Evolutionary conservation across 2,797 vertebrate genomes (phyloP).

Genomic region (Enoplosus armatus): DNA sequence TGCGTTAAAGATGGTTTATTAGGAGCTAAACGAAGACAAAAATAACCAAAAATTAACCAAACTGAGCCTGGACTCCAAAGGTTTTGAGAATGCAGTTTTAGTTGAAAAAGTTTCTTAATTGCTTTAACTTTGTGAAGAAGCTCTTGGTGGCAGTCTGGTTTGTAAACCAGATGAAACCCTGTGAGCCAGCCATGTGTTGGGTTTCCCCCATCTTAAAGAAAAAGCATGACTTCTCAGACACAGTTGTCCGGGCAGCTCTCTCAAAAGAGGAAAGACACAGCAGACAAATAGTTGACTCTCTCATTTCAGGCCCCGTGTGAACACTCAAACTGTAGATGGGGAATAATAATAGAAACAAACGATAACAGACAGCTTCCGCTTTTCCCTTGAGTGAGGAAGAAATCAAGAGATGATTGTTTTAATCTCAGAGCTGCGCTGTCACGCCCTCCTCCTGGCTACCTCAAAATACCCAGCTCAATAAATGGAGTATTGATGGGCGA

Average conservation of each 20-base stretch:
- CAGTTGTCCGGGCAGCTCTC: conserved; percentile 13
- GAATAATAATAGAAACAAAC: conserved; percentile 78
- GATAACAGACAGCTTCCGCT: conserved; percentile 75
- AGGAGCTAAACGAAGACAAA: background rate
- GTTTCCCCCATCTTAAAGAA: conserved; percentile 31
- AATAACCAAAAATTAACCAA: background rate
- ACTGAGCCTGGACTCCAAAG: background rate
- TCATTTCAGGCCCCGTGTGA: conserved; percentile 58
- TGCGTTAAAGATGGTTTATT: too few species aligned
- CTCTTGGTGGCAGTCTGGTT: background rate
- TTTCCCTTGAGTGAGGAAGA: conserved; percentile 74
- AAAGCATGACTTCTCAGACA: conserved; percentile 29
- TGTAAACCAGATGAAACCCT: background rate
- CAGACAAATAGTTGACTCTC: conserved; percentile 31
- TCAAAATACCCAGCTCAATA: conserved; percentile 61
- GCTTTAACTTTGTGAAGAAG: background rate
- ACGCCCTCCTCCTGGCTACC: conserved; percentile 54
- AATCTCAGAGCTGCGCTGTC: conserved; percentile 61
- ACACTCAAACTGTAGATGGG: conserved; percentile 64
- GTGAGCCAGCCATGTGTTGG: background rate
- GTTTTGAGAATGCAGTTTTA: background rate
- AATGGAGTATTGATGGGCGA: conserved; percentile 28
- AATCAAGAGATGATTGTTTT: conserved; percentile 80
- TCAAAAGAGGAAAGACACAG: conserved; percentile 36
- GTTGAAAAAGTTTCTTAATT: background rate